A percentile compares a stretch with the other conserved stretches of the same genome.
These are phyloP conservation scores for Perccottus glenii DNA, from an alignment of 2,113 vertebrate species.

Conservation along the genomic window DNA sequence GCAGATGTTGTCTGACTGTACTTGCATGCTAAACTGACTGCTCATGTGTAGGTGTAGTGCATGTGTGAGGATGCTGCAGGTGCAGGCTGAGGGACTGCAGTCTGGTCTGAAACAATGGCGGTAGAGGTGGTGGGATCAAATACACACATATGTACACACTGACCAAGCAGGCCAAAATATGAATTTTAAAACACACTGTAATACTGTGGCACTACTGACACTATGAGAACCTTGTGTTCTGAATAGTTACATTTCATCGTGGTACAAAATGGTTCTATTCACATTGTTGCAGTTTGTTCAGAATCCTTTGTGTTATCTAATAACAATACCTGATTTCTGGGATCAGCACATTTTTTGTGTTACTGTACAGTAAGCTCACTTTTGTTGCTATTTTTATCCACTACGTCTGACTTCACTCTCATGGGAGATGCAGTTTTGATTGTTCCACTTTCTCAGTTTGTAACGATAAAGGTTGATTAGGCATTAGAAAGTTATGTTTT, in stretches of 20 bases:
- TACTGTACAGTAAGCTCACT: slow-evolving; percentile 38
- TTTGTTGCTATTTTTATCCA: slow-evolving; percentile 26
- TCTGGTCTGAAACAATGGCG: slow-evolving; percentile 30
- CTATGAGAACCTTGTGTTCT: slow-evolving; percentile 55
- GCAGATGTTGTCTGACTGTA: slow-evolving; percentile 39
- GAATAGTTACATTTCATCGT: slow-evolving; percentile 49
- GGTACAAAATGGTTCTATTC: slow-evolving; percentile 47
- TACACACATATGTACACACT: slow-evolving; percentile 70
- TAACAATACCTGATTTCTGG: slow-evolving; percentile 49
- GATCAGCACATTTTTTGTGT: slow-evolving; percentile 47
- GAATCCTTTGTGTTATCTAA: slow-evolving; percentile 25
- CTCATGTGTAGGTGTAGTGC: slow-evolving; percentile 24
- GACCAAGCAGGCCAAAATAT: slow-evolving; percentile 61
- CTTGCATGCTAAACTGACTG: slow-evolving; percentile 53
- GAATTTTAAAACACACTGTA: slow-evolving; percentile 48
- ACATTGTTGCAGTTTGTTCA: slow-evolving; percentile 42
- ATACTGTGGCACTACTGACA: slow-evolving; percentile 49
- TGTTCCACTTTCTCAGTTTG: slow-evolving; percentile 37
- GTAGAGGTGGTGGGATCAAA: slow-evolving; percentile 43
- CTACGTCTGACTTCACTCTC: slow-evolving; percentile 34
- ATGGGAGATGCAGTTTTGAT: slow-evolving; percentile 34
- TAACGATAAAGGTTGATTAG: slow-evolving; percentile 44
- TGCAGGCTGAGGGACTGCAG: slow-evolving; percentile 32
- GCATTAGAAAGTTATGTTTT: slow-evolving; percentile 50
- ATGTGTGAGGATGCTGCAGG: slow-evolving; percentile 25